phyloP scores from a whole-genome alignment of 2,888 invertebrate species.

The Beris chalybata region DNA sequence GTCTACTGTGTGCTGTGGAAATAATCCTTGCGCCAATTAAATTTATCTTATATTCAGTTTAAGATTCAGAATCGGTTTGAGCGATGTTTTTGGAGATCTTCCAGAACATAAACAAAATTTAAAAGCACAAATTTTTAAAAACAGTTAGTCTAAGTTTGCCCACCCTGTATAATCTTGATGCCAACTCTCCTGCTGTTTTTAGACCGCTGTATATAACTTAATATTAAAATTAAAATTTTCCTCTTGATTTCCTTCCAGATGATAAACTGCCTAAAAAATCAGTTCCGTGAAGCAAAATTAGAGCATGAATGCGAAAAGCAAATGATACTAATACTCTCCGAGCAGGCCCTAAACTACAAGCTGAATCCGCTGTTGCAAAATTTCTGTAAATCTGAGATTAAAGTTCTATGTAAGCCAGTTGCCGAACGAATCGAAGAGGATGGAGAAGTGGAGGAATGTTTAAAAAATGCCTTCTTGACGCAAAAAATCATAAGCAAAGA shows the following conservation, averaged over 20 bases:
- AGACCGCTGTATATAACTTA: too few species aligned
- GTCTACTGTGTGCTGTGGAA: too few species aligned
- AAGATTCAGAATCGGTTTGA: too few species aligned
- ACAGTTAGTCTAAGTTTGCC: too few species aligned
- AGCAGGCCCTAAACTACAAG: conserved; percentile 88
- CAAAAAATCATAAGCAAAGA: conserved; percentile 72
- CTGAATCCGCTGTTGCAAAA: conserved; percentile 84
- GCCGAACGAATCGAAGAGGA: conserved; percentile 53
- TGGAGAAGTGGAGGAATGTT: conserved; percentile 79
- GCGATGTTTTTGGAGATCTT: too few species aligned
- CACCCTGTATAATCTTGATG: too few species aligned
- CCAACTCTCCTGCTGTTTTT: too few species aligned
- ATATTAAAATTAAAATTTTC: too few species aligned
- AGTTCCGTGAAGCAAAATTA: conserved; percentile 75
- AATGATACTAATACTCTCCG: conserved; percentile 78
- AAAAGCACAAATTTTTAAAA: too few species aligned
- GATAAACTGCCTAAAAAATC: conserved; percentile 78
- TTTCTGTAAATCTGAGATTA: conserved; percentile 75
- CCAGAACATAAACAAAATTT: too few species aligned
- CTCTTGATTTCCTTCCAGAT: conserved; percentile 46
- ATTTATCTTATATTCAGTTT: too few species aligned
- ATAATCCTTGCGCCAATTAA: too few species aligned
- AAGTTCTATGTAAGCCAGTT: conserved; percentile 62
- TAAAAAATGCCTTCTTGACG: conserved; percentile 79
- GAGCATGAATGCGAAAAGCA: conserved; percentile 78